These are phyloP conservation scores for Nasalis larvatus DNA, from an alignment of 2,113 vertebrate species.

Conservation along the genomic window DNA sequence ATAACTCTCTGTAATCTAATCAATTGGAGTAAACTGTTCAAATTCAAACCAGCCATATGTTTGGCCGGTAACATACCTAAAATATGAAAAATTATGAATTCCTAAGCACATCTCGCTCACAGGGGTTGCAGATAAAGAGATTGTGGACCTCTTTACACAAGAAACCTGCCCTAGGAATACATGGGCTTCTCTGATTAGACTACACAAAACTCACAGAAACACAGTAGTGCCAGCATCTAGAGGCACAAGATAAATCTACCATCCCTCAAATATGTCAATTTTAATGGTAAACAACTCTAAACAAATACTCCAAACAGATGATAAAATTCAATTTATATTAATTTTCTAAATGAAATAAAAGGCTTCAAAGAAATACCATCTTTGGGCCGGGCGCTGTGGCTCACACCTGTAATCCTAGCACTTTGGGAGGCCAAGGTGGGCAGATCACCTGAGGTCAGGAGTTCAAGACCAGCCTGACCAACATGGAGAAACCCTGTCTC, in stretches of 20 bases:
- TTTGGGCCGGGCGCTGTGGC: background rate
- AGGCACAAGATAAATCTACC: background rate
- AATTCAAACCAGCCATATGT: background rate
- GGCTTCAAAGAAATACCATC: background rate
- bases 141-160: background rate
- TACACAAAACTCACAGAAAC: background rate
- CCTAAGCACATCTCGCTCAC: background rate
- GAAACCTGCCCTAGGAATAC: background rate
- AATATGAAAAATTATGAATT: conserved; percentile 24
- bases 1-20: background rate
- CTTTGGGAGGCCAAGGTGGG: too few relatives aligned
- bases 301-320: background rate
- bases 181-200: background rate
- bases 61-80: background rate
- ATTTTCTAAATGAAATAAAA: conserved; percentile 25
- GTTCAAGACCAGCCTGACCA: too few relatives aligned
- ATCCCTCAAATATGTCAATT: background rate
- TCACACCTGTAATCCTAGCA: too few relatives aligned
- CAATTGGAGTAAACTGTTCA: background rate
- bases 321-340: background rate
- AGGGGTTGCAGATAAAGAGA: background rate
- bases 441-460: too few relatives aligned
- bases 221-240: background rate
- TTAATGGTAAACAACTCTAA: conserved; percentile 12
- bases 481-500: too few relatives aligned